These are phyloP conservation scores for Acanthosepion esculentum DNA, from an alignment of 2,888 invertebrate genomes.

Conservation along the genomic window DNA sequence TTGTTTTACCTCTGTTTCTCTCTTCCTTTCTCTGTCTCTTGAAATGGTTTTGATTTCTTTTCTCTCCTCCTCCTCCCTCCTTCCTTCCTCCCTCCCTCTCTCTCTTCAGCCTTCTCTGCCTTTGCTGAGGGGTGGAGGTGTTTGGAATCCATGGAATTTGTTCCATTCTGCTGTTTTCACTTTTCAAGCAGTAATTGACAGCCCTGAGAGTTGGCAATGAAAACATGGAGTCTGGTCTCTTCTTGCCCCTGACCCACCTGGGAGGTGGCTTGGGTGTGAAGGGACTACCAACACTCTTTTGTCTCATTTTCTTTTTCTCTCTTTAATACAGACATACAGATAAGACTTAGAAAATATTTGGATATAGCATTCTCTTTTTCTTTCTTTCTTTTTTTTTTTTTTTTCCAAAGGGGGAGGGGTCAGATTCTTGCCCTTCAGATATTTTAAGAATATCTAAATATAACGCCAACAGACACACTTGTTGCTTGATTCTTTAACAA, in stretches of 20 bases:
- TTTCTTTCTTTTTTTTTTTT: neutral
- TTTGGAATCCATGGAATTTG: neutral
- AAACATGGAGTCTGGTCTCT: neutral
- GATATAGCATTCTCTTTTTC: neutral
- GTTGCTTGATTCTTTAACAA: neutral
- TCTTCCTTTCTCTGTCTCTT: neutral
- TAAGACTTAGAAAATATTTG: neutral
- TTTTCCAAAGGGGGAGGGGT: no score
- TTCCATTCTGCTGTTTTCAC: slow-evolving; percentile 40
- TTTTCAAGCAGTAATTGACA: neutral
- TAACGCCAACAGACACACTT: neutral
- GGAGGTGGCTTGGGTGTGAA: neutral
- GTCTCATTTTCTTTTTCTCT: neutral
- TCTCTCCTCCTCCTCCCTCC: neutral
- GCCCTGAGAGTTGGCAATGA: neutral
- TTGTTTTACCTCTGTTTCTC: neutral
- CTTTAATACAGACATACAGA: neutral
- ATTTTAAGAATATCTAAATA: neutral
- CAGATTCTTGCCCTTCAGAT: neutral
- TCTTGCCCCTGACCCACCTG: neutral
- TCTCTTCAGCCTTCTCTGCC: neutral
- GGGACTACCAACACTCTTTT: neutral
- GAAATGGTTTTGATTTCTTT: neutral
- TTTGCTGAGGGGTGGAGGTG: neutral
- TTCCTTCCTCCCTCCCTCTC: no score